Conservation (phyloP, 2,113 vertebrate genomes). For the Salvelinus alpinus region DNA sequence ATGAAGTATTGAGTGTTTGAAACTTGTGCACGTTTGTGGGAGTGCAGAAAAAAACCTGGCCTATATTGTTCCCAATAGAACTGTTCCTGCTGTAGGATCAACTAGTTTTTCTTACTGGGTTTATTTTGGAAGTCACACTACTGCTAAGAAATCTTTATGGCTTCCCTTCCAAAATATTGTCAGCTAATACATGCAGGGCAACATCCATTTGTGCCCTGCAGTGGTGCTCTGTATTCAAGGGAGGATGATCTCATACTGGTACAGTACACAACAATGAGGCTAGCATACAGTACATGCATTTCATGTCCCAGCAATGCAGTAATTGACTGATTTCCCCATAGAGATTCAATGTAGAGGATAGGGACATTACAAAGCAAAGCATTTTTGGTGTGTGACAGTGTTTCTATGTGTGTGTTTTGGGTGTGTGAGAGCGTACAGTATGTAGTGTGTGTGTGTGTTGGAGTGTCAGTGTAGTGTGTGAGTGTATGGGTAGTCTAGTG, state of each 20-base stretch:
- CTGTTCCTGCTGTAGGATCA: slow-evolving; percentile 28
- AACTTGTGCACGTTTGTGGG: slow-evolving; percentile 45
- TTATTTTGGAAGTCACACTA: slow-evolving; percentile 27
- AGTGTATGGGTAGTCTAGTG: too few relatives aligned
- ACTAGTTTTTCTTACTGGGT: slow-evolving; percentile 16
- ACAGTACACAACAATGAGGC: slow-evolving; percentile 39
- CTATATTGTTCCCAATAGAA: slow-evolving; percentile 22
- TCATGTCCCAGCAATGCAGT: background rate
- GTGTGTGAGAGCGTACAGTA: too few relatives aligned
- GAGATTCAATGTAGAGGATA: background rate
- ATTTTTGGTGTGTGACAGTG: too few relatives aligned
- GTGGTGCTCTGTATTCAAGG: background rate
- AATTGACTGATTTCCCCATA: background rate
- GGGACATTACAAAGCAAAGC: slow-evolving; percentile 12
- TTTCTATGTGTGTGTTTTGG: too few relatives aligned
- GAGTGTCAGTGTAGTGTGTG: too few relatives aligned
- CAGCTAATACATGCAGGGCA: background rate
- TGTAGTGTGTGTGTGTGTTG: too few relatives aligned
- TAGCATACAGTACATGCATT: background rate
- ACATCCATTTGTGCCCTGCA: background rate
- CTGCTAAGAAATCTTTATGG: slow-evolving; percentile 4
- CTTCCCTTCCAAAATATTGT: slow-evolving; percentile 10
- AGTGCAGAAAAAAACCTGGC: slow-evolving; percentile 28
- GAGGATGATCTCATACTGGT: slow-evolving; percentile 1
- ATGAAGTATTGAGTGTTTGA: slow-evolving; percentile 50